Evolutionary conservation across 2,113 vertebrate species (phyloP).

Genomic region (Gasterosteus aculeatus): DNA sequence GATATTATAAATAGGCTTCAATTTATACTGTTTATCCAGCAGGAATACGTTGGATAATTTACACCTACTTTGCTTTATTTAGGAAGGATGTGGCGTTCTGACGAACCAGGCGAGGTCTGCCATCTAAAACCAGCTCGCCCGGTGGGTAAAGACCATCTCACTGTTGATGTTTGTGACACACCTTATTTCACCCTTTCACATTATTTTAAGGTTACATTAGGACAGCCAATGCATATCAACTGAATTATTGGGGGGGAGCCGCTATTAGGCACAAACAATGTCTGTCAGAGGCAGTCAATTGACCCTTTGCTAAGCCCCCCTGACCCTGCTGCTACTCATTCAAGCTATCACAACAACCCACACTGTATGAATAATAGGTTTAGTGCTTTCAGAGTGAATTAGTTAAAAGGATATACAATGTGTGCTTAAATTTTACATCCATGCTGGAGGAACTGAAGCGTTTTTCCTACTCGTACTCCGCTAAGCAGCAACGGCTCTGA

Average conservation of each 20-base stretch:
- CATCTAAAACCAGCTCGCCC: background rate
- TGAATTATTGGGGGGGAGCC: background rate
- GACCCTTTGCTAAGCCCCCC: no score
- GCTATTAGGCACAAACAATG: background rate
- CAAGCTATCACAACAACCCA: no score
- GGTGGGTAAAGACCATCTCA: background rate
- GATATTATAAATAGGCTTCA: no score
- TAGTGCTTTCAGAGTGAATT: no score
- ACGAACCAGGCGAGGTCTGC: slow-evolving; percentile 26
- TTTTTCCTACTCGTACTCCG: no score
- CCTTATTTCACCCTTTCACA: background rate
- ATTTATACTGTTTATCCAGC: background rate
- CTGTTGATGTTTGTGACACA: background rate
- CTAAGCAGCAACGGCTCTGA: no score
- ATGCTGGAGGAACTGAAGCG: no score
- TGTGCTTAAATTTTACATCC: no score
- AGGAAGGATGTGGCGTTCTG: slow-evolving; percentile 3
- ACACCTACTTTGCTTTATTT: slow-evolving; percentile 15
- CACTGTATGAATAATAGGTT: no score
- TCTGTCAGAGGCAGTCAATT: background rate
- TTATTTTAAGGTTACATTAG: background rate
- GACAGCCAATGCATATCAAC: background rate
- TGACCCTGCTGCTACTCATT: no score
- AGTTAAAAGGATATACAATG: no score
- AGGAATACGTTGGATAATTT: slow-evolving; percentile 9